Evolutionary conservation across 2,888 invertebrate species (phyloP).

Genomic region (Cheilosia impressa): DNA sequence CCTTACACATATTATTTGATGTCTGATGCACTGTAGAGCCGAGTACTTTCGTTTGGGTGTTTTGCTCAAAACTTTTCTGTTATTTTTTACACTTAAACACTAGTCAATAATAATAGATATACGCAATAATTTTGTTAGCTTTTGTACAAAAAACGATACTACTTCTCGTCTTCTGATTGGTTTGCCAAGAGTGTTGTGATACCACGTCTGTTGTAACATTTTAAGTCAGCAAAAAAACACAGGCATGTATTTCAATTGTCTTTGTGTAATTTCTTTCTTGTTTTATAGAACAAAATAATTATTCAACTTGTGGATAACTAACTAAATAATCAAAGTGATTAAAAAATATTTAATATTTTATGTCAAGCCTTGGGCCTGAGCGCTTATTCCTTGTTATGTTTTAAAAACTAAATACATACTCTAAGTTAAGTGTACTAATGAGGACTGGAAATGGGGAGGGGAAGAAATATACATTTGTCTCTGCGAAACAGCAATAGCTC

Average conservation of each 20-base stretch:
- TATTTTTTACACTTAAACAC: constrained; percentile 54
- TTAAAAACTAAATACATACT: constrained; percentile 51
- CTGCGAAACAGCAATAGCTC: constrained; percentile 2
- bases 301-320: constrained; percentile 34
- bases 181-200: background rate
- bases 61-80: constrained; percentile 20
- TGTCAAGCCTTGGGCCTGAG: constrained; percentile 52
- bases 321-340: constrained; percentile 7
- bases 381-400: constrained; percentile 38
- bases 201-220: background rate
- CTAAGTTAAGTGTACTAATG: constrained; percentile 44
- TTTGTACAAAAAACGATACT: constrained; percentile 44
- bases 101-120: constrained; percentile 61
- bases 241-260: constrained; percentile 5
- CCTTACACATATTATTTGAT: background rate
- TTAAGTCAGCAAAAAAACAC: background rate
- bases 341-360: constrained; percentile 71
- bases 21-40: background rate
- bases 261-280: background rate
- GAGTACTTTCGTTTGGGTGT: constrained; percentile 37
- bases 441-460: constrained; percentile 8
- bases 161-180: background rate
- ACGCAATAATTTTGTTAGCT: constrained; percentile 34
- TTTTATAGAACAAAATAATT: constrained; percentile 24
- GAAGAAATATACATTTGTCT: constrained; percentile 44